Evolutionary conservation across 1,140 invertebrate species (phyloP), one percentile per base, ranked within the genome.

Genomic region (Drosophila pallidifrons): DNA sequence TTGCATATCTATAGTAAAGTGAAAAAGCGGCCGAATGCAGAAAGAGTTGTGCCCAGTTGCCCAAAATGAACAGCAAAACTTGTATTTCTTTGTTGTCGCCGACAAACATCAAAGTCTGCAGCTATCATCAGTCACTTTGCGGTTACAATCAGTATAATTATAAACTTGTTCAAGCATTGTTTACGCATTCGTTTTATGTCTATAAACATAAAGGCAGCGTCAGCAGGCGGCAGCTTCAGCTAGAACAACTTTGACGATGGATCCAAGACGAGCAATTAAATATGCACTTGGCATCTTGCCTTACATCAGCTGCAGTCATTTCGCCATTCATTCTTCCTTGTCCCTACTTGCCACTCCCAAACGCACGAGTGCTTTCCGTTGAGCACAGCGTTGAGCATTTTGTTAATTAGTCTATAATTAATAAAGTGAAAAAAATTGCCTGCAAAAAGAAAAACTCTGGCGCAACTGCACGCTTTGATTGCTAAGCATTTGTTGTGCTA

Each of bases 81-180:
- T 11, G 15, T 20, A 6, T 43, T 38, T 57, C 6, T 10, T 16
- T 20, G 3, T 51, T 63, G 32, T 51, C 5, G 32, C 8, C 4
- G 35, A 20, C 43, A 66, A 76, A 64, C 64, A 59, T 77, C 74
- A 79, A 86, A 65, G 8, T 8, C 32, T 41, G 68, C 68, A 54
- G 51, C n/a, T 57, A 57, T 57, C 54, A 5, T 10, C 20, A 20
- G 35, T 28, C 49, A 13, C 57, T 73, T 79, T 67, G 80, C 61
- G 68, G 66, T 67, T 69, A 81, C 82, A 88, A 87, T 87, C 85
- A 83, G 85, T 77, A 88, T 88, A 87, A 87, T 87, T 87, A 87
- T 83, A 88, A 87, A 88, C 59, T 88, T 68, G 54, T 87, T 60
- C 73, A 47, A 60, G 72, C 52, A 55, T 57, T 77, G 79, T 66